Percentiles rank a stretch among this genome's conserved stretches.
Evolutionary conservation across 2,888 invertebrate species (phyloP).

Genomic region (Tetheella fluctuosa): DNA sequence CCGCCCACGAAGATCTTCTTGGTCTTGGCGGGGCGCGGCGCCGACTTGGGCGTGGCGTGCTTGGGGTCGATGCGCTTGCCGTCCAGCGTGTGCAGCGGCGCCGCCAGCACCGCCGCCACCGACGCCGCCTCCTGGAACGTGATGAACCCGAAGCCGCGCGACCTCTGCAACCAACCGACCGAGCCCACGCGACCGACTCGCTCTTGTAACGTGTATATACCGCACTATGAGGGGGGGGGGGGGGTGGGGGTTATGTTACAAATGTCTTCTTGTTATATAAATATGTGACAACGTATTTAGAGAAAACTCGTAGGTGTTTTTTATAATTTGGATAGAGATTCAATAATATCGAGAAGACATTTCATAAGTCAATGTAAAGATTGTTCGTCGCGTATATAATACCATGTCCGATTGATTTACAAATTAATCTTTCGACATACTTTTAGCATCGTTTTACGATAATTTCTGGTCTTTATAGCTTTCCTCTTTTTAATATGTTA

Average conservation of each 20-base stretch:
- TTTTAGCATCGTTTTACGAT: too few relatives aligned
- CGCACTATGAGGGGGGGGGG: background rate
- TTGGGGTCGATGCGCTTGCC: slow-evolving; percentile 98
- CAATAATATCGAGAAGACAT: background rate
- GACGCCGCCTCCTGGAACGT: slow-evolving; percentile 96
- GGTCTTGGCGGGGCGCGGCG: slow-evolving; percentile 93
- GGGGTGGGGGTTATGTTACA: background rate
- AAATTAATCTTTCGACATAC: too few relatives aligned
- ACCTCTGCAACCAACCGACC: too few relatives aligned
- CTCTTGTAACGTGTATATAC: background rate
- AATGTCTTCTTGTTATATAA: too few relatives aligned
- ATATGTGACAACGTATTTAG: too few relatives aligned
- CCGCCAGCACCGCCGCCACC: slow-evolving; percentile 95
- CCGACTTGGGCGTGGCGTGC: slow-evolving; percentile 95
- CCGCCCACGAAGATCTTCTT: slow-evolving; percentile 97
- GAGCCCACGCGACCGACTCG: slow-evolving; percentile 73
- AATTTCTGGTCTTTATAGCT: too few relatives aligned
- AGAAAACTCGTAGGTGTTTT: too few relatives aligned
- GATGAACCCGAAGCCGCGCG: slow-evolving; percentile 97
- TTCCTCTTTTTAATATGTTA: too few relatives aligned
- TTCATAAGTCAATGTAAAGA: background rate
- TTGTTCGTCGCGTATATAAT: background rate
- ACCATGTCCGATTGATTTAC: too few relatives aligned
- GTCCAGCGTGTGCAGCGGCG: slow-evolving; percentile 95
- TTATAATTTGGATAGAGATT: too few relatives aligned